Percentiles rank a stretch among this genome's conserved stretches.
phyloP scores from a whole-genome alignment of 2,888 invertebrate genomes.

The Torymus texanus region DNA sequence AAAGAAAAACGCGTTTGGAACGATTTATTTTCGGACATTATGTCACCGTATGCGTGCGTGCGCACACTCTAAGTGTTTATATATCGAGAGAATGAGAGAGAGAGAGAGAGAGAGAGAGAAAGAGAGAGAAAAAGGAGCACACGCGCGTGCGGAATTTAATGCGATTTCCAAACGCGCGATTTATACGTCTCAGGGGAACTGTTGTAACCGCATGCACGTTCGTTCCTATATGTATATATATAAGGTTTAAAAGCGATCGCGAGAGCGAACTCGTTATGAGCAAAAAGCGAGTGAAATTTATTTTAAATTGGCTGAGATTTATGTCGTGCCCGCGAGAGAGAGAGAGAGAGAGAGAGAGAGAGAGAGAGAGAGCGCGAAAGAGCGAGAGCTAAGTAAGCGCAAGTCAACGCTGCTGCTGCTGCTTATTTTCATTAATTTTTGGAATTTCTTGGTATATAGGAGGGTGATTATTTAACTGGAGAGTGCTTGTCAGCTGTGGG shows the following conservation, averaged over 20 bases:
- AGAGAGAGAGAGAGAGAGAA: too few species aligned
- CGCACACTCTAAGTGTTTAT: slow-evolving; percentile 29
- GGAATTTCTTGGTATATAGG: neutral
- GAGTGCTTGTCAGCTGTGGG: neutral
- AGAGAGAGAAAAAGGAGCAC: slow-evolving; percentile 13
- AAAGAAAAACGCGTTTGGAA: neutral
- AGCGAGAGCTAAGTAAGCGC: too few species aligned
- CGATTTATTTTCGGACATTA: slow-evolving; percentile 55
- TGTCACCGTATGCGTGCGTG: slow-evolving; percentile 13
- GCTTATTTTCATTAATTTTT: slow-evolving; percentile 26
- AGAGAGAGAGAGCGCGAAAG: too few species aligned
- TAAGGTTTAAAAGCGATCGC: neutral
- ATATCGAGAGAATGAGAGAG: neutral
- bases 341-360: too few species aligned
- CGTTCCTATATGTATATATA: too few species aligned
- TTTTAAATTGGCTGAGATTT: slow-evolving; percentile 19
- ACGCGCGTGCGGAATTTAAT: slow-evolving; percentile 30
- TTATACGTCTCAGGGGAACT: slow-evolving; percentile 17
- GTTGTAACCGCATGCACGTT: too few species aligned
- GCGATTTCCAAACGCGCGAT: slow-evolving; percentile 29
- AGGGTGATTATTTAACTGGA: neutral
- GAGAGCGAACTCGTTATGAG: slow-evolving; percentile 5
- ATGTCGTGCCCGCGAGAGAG: neutral
- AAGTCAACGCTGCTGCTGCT: neutral
- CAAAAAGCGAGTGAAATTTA: slow-evolving; percentile 25